These are phyloP conservation scores for Sebastes hubbsi DNA, from an alignment of 2,797 vertebrate genomes.

Conservation along the genomic window DNA sequence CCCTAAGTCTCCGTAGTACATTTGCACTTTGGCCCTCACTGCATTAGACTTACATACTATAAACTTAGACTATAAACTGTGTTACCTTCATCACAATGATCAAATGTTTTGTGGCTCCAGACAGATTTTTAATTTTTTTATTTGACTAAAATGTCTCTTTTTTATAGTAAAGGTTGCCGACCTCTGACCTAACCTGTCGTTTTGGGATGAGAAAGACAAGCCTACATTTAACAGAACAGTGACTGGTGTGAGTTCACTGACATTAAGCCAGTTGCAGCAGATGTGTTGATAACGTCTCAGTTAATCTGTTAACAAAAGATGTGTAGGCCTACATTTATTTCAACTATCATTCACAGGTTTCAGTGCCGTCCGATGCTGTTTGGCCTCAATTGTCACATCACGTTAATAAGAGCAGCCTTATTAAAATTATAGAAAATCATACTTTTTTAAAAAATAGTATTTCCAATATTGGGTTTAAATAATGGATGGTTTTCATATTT, in stretches of 20 bases:
- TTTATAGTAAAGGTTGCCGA: too few species aligned
- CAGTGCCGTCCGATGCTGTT: not conserved
- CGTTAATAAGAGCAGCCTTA: not conserved
- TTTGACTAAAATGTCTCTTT: too few species aligned
- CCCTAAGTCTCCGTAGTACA: too few species aligned
- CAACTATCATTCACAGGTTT: not conserved
- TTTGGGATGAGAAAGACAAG: not conserved
- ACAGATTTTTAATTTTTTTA: too few species aligned
- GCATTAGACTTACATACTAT: too few species aligned
- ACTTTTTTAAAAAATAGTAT: not conserved
- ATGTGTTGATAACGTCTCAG: not conserved
- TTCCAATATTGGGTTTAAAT: not conserved
- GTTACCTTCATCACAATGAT: too few species aligned
- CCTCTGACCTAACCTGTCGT: not conserved
- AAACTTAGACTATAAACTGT: too few species aligned
- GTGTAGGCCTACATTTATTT: not conserved
- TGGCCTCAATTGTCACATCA: not conserved
- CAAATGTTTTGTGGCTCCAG: too few species aligned
- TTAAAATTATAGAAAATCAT: not conserved
- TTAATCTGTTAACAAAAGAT: not conserved
- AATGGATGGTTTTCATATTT: not conserved
- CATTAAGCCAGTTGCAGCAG: not conserved
- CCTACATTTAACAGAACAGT: not conserved
- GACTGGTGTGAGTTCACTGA: not conserved
- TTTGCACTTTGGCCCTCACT: too few species aligned